Evolutionary conservation across 2,113 vertebrate genomes (phyloP).

Genomic region (Labeo catla): DNA sequence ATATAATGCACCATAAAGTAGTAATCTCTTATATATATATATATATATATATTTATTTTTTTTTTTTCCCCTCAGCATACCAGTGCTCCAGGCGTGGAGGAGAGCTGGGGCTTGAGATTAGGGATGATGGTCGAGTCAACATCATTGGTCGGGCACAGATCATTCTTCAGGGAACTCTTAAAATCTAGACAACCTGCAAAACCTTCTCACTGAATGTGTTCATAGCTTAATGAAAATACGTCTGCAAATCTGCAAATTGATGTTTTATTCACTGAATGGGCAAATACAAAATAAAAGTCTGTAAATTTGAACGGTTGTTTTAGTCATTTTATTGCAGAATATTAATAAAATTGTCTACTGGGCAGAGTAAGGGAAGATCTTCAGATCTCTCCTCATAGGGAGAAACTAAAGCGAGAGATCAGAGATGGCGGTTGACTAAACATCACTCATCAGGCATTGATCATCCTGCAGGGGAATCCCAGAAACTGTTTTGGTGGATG

Average conservation of each 20-base stretch:
- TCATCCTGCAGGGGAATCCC: constrained; percentile 49
- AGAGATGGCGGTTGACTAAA: constrained; percentile 78
- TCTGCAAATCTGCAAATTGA: background rate
- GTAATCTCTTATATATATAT: too few species aligned
- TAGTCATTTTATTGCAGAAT: background rate
- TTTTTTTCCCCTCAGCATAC: constrained; percentile 75
- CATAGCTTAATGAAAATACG: background rate
- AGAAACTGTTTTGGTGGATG: background rate
- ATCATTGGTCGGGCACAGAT: constrained; percentile 77
- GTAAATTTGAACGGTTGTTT: background rate
- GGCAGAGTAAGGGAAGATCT: background rate
- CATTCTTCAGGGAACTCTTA: constrained; percentile 82
- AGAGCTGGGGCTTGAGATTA: constrained; percentile 80
- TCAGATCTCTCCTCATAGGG: background rate
- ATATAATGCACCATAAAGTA: background rate
- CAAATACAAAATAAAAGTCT: background rate
- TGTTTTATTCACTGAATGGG: too few species aligned
- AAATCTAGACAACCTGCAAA: constrained; percentile 65
- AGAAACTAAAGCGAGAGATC: constrained; percentile 80
- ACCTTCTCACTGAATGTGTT: background rate
- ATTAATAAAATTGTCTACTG: background rate
- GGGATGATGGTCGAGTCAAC: constrained; percentile 79
- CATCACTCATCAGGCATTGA: constrained; percentile 73
- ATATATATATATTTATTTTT: too few species aligned
- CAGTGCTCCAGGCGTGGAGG: constrained; percentile 89